phyloP scores from a whole-genome alignment of 1,140 invertebrate species.

The Galleria mellonella region DNA sequence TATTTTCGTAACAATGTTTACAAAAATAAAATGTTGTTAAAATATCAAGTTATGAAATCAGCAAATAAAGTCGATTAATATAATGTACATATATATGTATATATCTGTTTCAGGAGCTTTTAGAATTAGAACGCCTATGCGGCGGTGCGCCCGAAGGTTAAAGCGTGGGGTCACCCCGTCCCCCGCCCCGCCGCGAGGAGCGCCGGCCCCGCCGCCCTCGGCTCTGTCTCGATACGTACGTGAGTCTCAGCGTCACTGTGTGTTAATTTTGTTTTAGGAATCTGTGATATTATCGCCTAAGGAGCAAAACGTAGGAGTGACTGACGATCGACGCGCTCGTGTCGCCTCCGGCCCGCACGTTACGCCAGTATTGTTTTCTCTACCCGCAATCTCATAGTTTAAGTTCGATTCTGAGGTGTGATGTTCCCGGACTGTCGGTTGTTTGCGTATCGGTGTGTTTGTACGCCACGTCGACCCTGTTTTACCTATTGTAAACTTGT shows the following conservation, averaged over 20 bases:
- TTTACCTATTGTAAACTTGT: background rate
- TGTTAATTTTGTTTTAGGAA: conserved; percentile 46
- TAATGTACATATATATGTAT: background rate
- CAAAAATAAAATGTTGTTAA: too few relatives aligned
- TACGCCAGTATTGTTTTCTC: conserved; percentile 17
- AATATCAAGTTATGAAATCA: too few relatives aligned
- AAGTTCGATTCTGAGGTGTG: conserved; percentile 11
- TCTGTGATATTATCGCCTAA: conserved; percentile 71
- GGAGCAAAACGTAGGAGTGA: conserved; percentile 28
- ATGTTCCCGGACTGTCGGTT: too few relatives aligned
- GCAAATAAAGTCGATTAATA: too few relatives aligned
- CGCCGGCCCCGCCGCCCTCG: conserved; percentile 29
- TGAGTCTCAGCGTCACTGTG: conserved; percentile 10
- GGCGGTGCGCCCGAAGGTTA: conserved; percentile 52
- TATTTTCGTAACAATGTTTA: too few relatives aligned
- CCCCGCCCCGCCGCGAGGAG: background rate
- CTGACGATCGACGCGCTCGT: background rate
- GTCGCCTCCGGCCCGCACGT: conserved; percentile 10
- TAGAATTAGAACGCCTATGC: conserved; percentile 50
- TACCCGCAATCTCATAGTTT: conserved; percentile 39
- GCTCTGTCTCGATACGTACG: background rate
- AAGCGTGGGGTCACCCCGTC: background rate
- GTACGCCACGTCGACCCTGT: too few relatives aligned
- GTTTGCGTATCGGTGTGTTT: too few relatives aligned
- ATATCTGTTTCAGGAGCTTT: conserved; percentile 36